phyloP scores from a whole-genome alignment of 2,888 invertebrate genomes.

The Blastobasis adustella region DNA sequence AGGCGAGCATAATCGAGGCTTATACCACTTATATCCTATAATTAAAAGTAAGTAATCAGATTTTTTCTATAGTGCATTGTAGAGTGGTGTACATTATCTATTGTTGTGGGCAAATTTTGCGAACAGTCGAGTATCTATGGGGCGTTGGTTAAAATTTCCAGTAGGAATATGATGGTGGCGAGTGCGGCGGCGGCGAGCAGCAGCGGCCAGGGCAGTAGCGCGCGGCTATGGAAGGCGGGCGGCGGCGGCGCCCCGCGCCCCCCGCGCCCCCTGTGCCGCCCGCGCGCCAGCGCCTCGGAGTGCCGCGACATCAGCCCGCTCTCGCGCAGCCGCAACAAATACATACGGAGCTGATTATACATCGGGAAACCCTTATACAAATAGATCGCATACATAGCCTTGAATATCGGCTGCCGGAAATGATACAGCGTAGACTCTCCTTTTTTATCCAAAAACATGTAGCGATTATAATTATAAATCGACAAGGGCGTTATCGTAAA shows the following conservation, averaged over 20 bases:
- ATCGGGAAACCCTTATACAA: slow-evolving; percentile 49
- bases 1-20: slow-evolving; percentile 29
- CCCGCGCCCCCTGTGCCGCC: no score
- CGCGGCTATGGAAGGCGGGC: slow-evolving; percentile 3
- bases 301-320: slow-evolving; percentile 26
- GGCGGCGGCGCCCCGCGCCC: no score
- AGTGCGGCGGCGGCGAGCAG: not conserved
- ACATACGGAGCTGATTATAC: slow-evolving; percentile 17
- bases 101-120: not conserved
- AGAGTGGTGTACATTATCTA: no score
- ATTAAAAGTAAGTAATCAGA: not conserved
- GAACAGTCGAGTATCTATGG: not conserved
- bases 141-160: slow-evolving; percentile 2
- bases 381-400: slow-evolving; percentile 37
- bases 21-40: slow-evolving; percentile 31
- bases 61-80: no score
- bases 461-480: slow-evolving; percentile 27
- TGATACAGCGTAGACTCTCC: slow-evolving; percentile 21
- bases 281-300: no score
- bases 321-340: slow-evolving; percentile 31
- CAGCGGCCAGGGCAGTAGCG: slow-evolving; percentile 2
- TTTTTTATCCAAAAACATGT: slow-evolving; percentile 25
- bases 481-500: slow-evolving; percentile 30
- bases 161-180: slow-evolving; percentile 1
- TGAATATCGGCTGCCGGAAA: slow-evolving; percentile 26